phyloP scores from a whole-genome alignment of 1,140 invertebrate species.

The Macrobrachium nipponense region DNA sequence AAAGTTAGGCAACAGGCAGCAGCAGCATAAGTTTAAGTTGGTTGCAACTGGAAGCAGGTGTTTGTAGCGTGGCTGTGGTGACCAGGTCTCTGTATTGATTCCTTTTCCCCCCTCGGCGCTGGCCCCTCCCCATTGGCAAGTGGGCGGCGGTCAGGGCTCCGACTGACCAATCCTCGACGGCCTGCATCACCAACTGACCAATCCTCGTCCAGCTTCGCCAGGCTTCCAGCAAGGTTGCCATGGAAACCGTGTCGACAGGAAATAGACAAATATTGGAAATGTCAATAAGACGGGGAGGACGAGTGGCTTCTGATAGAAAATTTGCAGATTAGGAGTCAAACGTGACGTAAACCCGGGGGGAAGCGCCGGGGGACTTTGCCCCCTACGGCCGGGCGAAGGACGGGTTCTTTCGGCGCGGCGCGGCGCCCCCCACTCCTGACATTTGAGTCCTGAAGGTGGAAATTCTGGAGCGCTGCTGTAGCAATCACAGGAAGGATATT shows the following conservation, averaged over 20 bases:
- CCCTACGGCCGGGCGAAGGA: slow-evolving; percentile 18
- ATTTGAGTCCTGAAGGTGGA: slow-evolving; percentile 59
- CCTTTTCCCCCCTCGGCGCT: slow-evolving; percentile 59
- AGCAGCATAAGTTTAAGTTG: slow-evolving; percentile 30
- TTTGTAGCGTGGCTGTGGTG: slow-evolving; percentile 57
- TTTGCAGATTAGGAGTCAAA: slow-evolving; percentile 64
- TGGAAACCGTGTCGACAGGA: slow-evolving; percentile 65
- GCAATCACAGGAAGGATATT: slow-evolving; percentile 64
- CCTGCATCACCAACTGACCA: slow-evolving; percentile 62
- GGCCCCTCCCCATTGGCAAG: slow-evolving; percentile 61
- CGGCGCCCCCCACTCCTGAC: slow-evolving; percentile 35
- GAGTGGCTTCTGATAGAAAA: slow-evolving; percentile 65
- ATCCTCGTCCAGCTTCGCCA: slow-evolving; percentile 58
- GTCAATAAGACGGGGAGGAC: slow-evolving; percentile 65
- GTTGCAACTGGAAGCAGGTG: slow-evolving; percentile 54
- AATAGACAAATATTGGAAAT: slow-evolving; percentile 65
- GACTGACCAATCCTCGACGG: slow-evolving; percentile 63
- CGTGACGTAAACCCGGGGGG: slow-evolving; percentile 47
- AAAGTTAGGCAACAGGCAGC: slow-evolving; percentile 27
- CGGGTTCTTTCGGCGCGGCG: slow-evolving; percentile 32
- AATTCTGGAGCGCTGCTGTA: slow-evolving; percentile 63
- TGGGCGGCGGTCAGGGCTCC: slow-evolving; percentile 60
- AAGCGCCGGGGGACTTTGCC: slow-evolving; percentile 21
- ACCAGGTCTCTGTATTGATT: slow-evolving; percentile 51
- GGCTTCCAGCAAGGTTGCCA: slow-evolving; percentile 61